Evolutionary conservation across 2,888 invertebrate species (phyloP), one percentile per base, ranked within the genome.

Genomic region (Xestia ashworthii): DNA sequence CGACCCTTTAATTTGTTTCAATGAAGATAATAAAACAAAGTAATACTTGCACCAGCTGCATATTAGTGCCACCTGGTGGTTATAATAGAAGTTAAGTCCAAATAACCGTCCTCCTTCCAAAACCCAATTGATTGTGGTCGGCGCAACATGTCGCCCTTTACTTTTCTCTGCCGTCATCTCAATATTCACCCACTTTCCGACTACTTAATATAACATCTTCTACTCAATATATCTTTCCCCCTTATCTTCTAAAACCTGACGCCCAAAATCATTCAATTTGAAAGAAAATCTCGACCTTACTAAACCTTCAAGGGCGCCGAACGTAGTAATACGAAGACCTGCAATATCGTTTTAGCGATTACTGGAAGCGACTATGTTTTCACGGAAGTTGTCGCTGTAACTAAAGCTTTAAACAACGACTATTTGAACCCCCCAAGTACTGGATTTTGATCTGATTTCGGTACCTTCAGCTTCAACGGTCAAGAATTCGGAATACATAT

Each of bases 261-360:
- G 66, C 50, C 14, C 5, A 53, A 60, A 72, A 53, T 22, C 12
- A 46, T 46, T 46, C 53, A 76, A 46, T 67, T 78, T 67, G 25
- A 69, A 80, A 67, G 22, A 65, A n/a, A 76, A 66, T 69, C 78
- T 76, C 82, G 68, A 82, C 83, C 83, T 78, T 82, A 70, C 41
- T 14, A 55, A 71, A 44, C 19, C 79, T 55, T 46, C 79, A 81
- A 81, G 80, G 79, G 55, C 62, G 67, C 41, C 32, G 41, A 78
- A 67, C 66, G 67, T 71, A 55, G 71, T 62, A 62, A 50, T 48
- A 83, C 79, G 38, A 44, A 71, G 83, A 83, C 25, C 44, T 32
- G 32, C 32, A 46, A 60, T 44, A 50, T 48, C 12, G 46, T 32
- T 62, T 25, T 38, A 67, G 44, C 48, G 44, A 46, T 50, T 11